Base-by-base conservation (phyloP, 1,140 invertebrate genomes). In the Polypedilum pembai region DNA sequence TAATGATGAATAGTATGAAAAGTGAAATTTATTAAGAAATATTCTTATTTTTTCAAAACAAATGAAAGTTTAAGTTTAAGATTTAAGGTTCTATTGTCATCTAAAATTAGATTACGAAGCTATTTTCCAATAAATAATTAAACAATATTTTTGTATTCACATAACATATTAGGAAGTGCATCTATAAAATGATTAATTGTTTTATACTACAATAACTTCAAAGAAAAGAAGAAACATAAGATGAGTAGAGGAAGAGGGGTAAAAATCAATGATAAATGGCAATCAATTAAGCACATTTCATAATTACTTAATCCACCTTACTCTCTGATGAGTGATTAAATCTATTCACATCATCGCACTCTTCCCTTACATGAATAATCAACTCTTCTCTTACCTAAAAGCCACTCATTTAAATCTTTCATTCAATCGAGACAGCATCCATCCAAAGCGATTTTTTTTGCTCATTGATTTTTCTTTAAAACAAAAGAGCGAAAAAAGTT, bases 221-320 rank as follows among this genome's bases (percentile, higher is more conserved):
- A 45, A 45, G 15, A 45, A 45, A 45, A 45, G 41, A 45, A 15
- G 8, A 41, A 41, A 41, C 10, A 7, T 41, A 41, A 7, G 40
- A 41, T 41, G 10, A 10, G n/a, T 41, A 7, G 10, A 45, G 15
- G 41, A 56, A 8, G 12, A 56, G 45, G n/a, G 4, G 45, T n/a
- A n/a, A 12, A 45, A 56, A 15, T 56, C 12, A 56, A n/a, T 56
- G 45, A 56, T 56, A 56, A 56, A 56, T 56, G n/a, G 45, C 45
- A 56, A 56, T 56, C 45, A 56, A 56, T 56, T 56, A 56, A 56
- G n/a, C 45, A 56, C 3, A 56, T 56, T 56, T 56, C 45, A 56
- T 56, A 56, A 56, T 56, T 56, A n/a, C 10, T 56, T 45, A 45
- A 45, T 45, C 8, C 41, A 45, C 15, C 15, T 15, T 15, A 45